Conservation (phyloP, 2,113 vertebrate species). For the Calyptommatus sinebrachiatus region DNA sequence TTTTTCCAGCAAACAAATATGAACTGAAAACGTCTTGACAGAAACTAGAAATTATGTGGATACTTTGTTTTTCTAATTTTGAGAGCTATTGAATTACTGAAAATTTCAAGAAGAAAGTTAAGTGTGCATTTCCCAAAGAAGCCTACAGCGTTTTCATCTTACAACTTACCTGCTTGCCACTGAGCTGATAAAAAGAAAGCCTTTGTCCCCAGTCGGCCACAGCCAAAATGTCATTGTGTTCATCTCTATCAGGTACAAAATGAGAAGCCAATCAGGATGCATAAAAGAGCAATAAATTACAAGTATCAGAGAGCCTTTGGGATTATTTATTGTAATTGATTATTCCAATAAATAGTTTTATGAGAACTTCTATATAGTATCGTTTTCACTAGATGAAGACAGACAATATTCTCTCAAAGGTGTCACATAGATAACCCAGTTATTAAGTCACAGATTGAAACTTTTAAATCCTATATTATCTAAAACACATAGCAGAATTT, state of each 20-base stretch:
- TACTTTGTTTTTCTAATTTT: neutral
- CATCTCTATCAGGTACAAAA: conserved; percentile 80
- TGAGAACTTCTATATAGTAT: neutral
- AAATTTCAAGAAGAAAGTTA: neutral
- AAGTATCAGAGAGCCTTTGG: neutral
- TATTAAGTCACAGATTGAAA: neutral
- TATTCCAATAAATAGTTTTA: neutral
- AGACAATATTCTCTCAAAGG: neutral
- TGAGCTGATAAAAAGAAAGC: conserved; percentile 96
- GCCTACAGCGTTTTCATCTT: neutral
- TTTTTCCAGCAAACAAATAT: neutral
- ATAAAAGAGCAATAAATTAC: neutral
- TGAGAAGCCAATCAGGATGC: conserved; percentile 15
- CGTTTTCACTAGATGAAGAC: neutral
- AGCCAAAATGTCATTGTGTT: conserved; percentile 93
- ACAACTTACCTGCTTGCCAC: conserved; percentile 89
- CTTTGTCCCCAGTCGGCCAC: conserved; percentile 97
- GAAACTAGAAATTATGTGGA: neutral
- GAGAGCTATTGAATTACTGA: conserved; percentile 10
- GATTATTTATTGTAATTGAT: neutral
- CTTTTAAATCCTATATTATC: neutral
- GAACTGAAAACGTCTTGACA: neutral
- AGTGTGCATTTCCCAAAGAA: neutral
- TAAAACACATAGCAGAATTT: neutral
- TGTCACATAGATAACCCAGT: neutral